Percentiles rank a stretch among this genome's conserved stretches.
Conservation (phyloP, 1,140 invertebrate genomes). For the Capitella teleta region DNA sequence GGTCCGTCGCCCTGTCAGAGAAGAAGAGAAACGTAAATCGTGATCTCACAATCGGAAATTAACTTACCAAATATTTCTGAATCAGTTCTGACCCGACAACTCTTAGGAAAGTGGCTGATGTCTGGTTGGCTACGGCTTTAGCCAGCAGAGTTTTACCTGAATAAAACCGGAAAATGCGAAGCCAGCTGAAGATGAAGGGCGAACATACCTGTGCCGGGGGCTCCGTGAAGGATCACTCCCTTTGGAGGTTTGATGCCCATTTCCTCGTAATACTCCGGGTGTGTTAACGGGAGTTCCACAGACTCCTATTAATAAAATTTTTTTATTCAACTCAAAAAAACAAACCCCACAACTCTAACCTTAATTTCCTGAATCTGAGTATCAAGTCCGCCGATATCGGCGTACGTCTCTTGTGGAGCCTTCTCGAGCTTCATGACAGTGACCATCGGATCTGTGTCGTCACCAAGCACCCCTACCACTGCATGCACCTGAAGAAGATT, state of each 20-base stretch:
- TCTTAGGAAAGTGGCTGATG: constrained; percentile 94
- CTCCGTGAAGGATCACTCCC: constrained; percentile 96
- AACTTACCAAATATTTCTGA: constrained; percentile 89
- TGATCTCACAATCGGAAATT: too few relatives aligned
- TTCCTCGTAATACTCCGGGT: constrained; percentile 99
- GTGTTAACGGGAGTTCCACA: constrained; percentile 94
- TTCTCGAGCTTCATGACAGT: constrained; percentile 99
- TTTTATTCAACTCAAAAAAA: not conserved
- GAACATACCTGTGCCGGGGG: constrained; percentile 73
- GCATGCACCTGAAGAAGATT: constrained; percentile 61
- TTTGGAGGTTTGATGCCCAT: constrained; percentile 99
- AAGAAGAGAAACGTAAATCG: too few relatives aligned
- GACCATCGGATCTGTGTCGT: constrained; percentile 99
- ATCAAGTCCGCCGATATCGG: constrained; percentile 97
- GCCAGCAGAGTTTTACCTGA: constrained; percentile 87
- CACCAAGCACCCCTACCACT: constrained; percentile 93
- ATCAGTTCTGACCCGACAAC: constrained; percentile 98
- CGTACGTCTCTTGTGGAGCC: constrained; percentile 98
- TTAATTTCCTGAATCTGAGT: constrained; percentile 99
- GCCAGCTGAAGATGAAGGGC: too few relatives aligned
- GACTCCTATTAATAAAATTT: constrained; percentile 57
- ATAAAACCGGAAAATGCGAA: not conserved
- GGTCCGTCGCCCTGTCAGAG: constrained; percentile 70
- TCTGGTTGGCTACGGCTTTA: constrained; percentile 99
- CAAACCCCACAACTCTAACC: constrained; percentile 20